phyloP scores from a whole-genome alignment of 2,797 vertebrate genomes.

The Huso huso region DNA sequence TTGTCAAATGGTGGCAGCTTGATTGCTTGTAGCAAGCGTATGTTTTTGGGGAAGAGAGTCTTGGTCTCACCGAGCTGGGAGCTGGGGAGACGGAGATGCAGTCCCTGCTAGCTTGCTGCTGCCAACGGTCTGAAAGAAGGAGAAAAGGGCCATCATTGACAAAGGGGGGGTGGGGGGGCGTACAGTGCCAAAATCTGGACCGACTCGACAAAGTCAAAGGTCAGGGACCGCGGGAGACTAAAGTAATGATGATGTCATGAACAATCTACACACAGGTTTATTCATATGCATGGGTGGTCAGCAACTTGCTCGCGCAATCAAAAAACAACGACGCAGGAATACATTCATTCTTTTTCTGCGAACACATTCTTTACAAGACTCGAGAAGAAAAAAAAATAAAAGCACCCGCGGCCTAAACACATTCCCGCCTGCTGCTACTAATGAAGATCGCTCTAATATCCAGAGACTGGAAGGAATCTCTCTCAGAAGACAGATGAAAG shows the following conservation, averaged over 20 bases:
- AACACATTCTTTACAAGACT: constrained; percentile 42
- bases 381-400: constrained; percentile 21
- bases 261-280: constrained; percentile 60
- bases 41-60: constrained; percentile 45
- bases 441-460: constrained; percentile 36
- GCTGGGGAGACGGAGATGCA: constrained; percentile 56
- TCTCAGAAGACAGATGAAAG: constrained; percentile 56
- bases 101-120: constrained; percentile 64
- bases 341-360: constrained; percentile 45
- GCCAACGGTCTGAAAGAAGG: constrained; percentile 74
- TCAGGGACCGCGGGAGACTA: constrained; percentile 73
- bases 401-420: constrained; percentile 40
- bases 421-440: constrained; percentile 35
- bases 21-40: constrained; percentile 57
- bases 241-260: constrained; percentile 83
- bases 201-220: constrained; percentile 87
- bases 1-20: constrained; percentile 64
- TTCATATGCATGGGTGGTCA: constrained; percentile 55
- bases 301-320: constrained; percentile 45
- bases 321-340: constrained; percentile 41
- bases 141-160: constrained; percentile 76
- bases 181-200: constrained; percentile 71
- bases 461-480: constrained; percentile 44
- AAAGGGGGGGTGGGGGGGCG: constrained; percentile 44
- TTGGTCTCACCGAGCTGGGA: constrained; percentile 41